Conservation (phyloP, 1,140 invertebrate genomes). For the Polypedilum pembai region DNA sequence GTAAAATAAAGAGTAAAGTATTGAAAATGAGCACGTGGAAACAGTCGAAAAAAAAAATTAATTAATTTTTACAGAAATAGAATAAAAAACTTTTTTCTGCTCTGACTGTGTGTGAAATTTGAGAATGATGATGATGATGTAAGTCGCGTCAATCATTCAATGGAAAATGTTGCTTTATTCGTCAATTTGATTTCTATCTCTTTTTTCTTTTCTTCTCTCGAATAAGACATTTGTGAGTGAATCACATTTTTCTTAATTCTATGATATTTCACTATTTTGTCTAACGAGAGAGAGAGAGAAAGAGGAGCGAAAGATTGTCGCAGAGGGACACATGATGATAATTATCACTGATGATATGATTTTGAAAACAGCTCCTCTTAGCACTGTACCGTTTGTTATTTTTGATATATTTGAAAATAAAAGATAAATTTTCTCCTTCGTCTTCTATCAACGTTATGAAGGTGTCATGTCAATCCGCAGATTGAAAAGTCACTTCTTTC, state of each 20-base stretch:
- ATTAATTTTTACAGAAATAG: constrained; percentile 19
- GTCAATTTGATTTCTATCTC: constrained; percentile 6
- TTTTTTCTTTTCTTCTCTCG: background rate
- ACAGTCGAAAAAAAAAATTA: background rate
- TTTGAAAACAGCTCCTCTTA: background rate
- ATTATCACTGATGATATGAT: constrained; percentile 6
- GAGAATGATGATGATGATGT: constrained; percentile 17
- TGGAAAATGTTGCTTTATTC: constrained; percentile 18
- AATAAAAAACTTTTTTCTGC: background rate
- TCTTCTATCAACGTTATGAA: constrained; percentile 18
- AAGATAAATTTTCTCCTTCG: constrained; percentile 2
- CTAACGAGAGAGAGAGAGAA: background rate
- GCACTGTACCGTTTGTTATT: background rate
- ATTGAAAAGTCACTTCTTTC: constrained; percentile 18
- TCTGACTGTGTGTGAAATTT: background rate
- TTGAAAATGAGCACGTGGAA: constrained; percentile 2
- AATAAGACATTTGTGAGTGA: constrained; percentile 3
- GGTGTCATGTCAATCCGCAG: constrained; percentile 4
- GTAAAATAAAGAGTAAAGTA: too few species aligned
- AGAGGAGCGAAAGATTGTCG: background rate
- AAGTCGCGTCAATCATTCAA: constrained; percentile 16
- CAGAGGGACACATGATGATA: constrained; percentile 11
- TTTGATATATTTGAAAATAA: constrained; percentile 10
- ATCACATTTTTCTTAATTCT: background rate
- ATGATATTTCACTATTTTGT: background rate